A percentile compares a stretch with the other conserved stretches of the same genome.
Conservation (phyloP, 2,888 invertebrate species). For the Megaustenia siamemsis region DNA sequence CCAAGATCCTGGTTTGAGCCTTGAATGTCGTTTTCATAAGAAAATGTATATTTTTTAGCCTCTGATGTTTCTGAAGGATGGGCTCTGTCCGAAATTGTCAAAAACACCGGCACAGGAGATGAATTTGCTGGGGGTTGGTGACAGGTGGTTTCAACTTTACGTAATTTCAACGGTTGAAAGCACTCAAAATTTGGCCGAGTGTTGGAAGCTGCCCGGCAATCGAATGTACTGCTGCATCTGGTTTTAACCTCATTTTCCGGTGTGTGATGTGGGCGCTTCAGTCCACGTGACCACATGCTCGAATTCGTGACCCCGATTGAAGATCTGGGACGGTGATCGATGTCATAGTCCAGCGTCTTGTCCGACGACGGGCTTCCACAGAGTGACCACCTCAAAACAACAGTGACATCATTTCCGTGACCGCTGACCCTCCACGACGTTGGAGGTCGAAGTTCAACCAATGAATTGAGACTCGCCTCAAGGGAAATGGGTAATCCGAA, state of each 20-base stretch:
- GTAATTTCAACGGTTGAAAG: constrained; percentile 20
- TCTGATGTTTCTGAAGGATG: not conserved
- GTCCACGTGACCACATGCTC: constrained; percentile 10
- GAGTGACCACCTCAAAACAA: constrained; percentile 44
- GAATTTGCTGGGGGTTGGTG: not conserved
- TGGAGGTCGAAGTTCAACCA: constrained; percentile 39
- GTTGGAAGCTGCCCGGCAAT: not conserved
- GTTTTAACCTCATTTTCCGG: not conserved
- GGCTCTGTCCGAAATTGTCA: not conserved
- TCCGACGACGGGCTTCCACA: constrained; percentile 39
- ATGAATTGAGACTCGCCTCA: constrained; percentile 48
- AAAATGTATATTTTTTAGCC: not conserved
- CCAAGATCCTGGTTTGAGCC: not conserved
- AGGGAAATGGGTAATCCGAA: constrained; percentile 40
- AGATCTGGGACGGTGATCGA: constrained; percentile 9
- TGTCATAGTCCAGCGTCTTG: constrained; percentile 44
- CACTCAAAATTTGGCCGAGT: not conserved
- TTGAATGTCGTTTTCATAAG: not conserved
- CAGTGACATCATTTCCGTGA: constrained; percentile 41
- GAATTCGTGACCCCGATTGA: not conserved
- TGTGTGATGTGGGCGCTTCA: not conserved
- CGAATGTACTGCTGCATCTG: not conserved
- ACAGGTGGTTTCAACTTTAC: not conserved
- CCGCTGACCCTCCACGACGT: constrained; percentile 52
- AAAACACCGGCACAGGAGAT: not conserved